Evolutionary conservation across 2,888 invertebrate species (phyloP), one percentile per base, ranked within the genome.

Genomic region (Heteromurus nitidus): DNA sequence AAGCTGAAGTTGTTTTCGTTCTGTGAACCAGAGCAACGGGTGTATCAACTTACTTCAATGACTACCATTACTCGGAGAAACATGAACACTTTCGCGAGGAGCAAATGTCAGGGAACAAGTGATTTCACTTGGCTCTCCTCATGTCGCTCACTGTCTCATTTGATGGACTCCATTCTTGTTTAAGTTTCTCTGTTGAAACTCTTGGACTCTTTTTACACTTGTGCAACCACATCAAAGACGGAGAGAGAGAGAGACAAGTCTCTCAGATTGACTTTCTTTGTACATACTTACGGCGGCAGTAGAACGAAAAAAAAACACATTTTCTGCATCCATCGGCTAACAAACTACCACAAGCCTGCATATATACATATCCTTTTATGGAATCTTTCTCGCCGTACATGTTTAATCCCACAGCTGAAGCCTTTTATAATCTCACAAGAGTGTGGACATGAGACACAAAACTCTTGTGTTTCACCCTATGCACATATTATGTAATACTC

Each of bases 111-210:
- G 44, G n/a, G 24, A 62, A 68, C 28, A 60, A 76, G 50, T 30
- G 64, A 70, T 79, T 70, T 64, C 44, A 62, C 62, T 68, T 62
- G 68, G 68, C 62, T 22, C 62, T 53, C 65, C 24, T 67, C 55
- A 26, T 73, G 31, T 76, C 47, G 44, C 20, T 22, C 31, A 47
- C 11, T 68, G 69, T 76, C 69, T 60, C 31, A 47, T 62, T 68
- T 68, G 76, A 76, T 76, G 75, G 75, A 76, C 58, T 68, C 50
- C 64, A 74, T 36, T 75, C 58, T 30, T 60, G 28, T 67, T 68
- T 68, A 68, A 76, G 68, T 76, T 68, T 9, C 13, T 7, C 68
- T 53, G 70, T 70, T 70, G 42, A 60, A 79, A 69, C 53, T 16
- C n/a, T 47, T 47, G 11, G 11, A 47, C 47, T 70, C 55, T 65